Conservation (phyloP, 2,113 vertebrate genomes). For the Dermatemys mawii region DNA sequence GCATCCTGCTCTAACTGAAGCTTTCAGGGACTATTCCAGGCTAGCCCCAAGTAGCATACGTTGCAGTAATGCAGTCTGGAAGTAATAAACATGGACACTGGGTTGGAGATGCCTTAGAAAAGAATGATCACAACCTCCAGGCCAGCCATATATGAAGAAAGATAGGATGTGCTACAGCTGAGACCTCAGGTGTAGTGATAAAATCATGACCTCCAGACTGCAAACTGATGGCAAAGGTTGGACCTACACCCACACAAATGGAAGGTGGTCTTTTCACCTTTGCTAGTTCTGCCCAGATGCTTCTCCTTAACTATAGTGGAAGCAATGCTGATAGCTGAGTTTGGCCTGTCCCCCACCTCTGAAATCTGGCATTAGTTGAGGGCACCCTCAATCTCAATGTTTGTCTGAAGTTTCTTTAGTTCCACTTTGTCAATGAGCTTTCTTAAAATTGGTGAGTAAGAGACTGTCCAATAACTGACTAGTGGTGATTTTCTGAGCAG, state of each 20-base stretch:
- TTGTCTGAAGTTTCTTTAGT: not conserved
- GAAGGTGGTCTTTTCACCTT: not conserved
- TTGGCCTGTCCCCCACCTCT: not conserved
- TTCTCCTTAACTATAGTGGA: no score
- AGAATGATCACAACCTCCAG: not conserved
- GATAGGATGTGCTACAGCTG: not conserved
- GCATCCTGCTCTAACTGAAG: not conserved
- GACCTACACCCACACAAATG: not conserved
- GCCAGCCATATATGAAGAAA: not conserved
- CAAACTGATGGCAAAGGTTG: not conserved
- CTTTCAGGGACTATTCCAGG: not conserved
- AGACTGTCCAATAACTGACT: not conserved
- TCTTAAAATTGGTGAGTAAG: not conserved
- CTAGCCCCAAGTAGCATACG: not conserved
- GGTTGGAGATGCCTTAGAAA: not conserved
- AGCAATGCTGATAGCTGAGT: no score
- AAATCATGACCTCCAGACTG: not conserved
- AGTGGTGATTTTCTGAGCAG: not conserved
- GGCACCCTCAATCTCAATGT: not conserved
- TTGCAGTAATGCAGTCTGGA: not conserved
- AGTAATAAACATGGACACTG: not conserved
- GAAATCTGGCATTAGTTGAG: not conserved
- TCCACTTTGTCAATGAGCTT: not conserved
- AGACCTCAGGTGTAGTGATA: not conserved
- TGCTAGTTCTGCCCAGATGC: not conserved